Conservation (phyloP, 2,113 vertebrate genomes). For the Stegastes partitus region DNA sequence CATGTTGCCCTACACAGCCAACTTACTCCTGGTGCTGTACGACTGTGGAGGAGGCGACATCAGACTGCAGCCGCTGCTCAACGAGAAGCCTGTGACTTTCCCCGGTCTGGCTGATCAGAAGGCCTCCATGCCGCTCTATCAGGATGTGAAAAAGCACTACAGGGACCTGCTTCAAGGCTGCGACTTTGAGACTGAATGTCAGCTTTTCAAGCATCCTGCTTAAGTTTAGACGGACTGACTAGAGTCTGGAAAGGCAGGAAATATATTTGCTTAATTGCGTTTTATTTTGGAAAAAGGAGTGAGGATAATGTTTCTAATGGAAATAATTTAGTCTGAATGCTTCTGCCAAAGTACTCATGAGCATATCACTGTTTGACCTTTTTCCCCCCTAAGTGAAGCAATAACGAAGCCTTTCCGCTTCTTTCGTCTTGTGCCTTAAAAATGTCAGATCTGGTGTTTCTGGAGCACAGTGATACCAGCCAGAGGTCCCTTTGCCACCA, state of each 20-base stretch:
- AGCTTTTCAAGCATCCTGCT: slow-evolving; percentile 66
- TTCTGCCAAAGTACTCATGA: not conserved
- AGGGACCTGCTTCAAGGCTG: slow-evolving; percentile 88
- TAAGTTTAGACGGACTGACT: not conserved
- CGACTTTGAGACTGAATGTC: slow-evolving; percentile 87
- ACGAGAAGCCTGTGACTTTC: slow-evolving; percentile 88
- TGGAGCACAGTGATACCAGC: not conserved
- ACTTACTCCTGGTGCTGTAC: slow-evolving; percentile 92
- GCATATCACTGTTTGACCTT: not conserved
- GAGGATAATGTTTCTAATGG: not conserved
- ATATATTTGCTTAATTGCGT: not conserved
- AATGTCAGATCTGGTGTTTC: not conserved
- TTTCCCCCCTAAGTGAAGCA: not conserved
- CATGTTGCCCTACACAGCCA: slow-evolving; percentile 92
- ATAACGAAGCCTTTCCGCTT: not conserved
- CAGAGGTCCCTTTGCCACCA: not conserved
- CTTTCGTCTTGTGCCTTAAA: not conserved
- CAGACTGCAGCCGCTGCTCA: slow-evolving; percentile 91
- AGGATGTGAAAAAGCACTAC: slow-evolving; percentile 87
- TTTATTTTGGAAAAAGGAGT: slow-evolving; percentile 1
- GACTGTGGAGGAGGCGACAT: slow-evolving; percentile 86
- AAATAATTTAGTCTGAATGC: not conserved
- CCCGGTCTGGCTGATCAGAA: slow-evolving; percentile 79
- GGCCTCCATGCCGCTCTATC: slow-evolving; percentile 82
- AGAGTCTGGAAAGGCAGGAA: not conserved